Base-by-base conservation (phyloP, 2,113 vertebrate species). In the Psittacus erithacus region DNA sequence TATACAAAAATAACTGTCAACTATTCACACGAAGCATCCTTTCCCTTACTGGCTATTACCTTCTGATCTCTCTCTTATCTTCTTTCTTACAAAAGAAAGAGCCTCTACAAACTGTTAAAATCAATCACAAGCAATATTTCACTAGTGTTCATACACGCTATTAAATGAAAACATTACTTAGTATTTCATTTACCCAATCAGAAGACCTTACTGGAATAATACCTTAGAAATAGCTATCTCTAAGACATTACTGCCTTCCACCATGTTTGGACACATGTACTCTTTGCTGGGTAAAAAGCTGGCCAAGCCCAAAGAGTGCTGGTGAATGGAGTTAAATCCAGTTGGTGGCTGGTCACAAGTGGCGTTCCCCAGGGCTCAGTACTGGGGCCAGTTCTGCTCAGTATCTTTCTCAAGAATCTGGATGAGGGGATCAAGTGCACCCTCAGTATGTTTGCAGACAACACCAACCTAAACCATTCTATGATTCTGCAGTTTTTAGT, bases 361-460 rank as follows among this genome's bases (percentile, higher is more conserved):
- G 8, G 43, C n/a, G 33, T 13, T 64, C 49, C 19, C 11, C 59
- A 60, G 43, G 38, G 35, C 47, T 86, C 44, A 55, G 35, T 17
- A 3, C 1, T 41, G 39, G 5, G 18, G 22, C 9, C 25, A 46
- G 65, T 24, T 27, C 23, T 33, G 3, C 39, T 47, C 17, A 13
- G 13, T 7, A 9, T 27, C 57, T 57, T 82, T n/a, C 52, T 6
- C 33, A 43, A 13, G 7, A 9, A 91, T 7, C 25, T 79, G 70
- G 3, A 67, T 0, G 0, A 68, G 4, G 29, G 18, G 18, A 88
- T 19, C 0, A 0, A 82, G 33, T 17, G 38, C 27, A 25, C 13
- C 8, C 33, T 74, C 67, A 52, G 39, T 3, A 55, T 59, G 5
- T 18, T 1, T 46, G 70, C 33, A 65, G 49, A 39, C 1, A 5